phyloP scores from a whole-genome alignment of 2,888 invertebrate genomes.

The Meloe dianella region DNA sequence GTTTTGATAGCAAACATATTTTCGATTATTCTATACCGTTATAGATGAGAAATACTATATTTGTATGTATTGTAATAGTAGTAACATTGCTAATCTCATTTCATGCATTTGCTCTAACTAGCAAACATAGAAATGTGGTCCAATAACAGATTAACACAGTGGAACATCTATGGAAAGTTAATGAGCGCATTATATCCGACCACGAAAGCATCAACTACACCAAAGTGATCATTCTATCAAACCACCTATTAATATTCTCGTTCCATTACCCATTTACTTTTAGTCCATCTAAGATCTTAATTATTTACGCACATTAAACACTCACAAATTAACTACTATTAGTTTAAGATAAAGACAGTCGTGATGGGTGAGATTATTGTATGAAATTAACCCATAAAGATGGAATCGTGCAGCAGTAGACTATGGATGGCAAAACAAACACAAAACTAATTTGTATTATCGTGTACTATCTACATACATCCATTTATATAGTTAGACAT shows the following conservation, averaged over 20 bases:
- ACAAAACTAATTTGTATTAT: slow-evolving; percentile 1
- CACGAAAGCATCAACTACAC: slow-evolving; percentile 6
- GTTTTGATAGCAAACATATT: too few species aligned
- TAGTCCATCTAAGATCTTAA: neutral
- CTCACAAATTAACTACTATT: neutral
- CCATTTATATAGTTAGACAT: neutral
- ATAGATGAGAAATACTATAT: neutral
- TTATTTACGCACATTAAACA: neutral
- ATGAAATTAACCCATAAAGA: neutral
- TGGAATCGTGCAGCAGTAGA: neutral
- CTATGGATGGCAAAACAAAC: neutral
- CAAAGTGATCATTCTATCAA: slow-evolving; percentile 7
- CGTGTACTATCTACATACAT: neutral
- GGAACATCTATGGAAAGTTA: slow-evolving; percentile 1
- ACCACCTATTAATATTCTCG: neutral
- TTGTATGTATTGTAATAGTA: neutral
- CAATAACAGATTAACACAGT: neutral
- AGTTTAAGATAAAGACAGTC: neutral
- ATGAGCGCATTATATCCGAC: slow-evolving; percentile 5
- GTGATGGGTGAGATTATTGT: neutral
- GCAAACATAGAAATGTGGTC: neutral
- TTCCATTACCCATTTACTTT: neutral
- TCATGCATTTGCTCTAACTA: neutral
- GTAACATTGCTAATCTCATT: neutral
- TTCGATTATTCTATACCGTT: neutral